Evolutionary conservation across 2,888 invertebrate genomes (phyloP).

Genomic region (Dryobota labecula): DNA sequence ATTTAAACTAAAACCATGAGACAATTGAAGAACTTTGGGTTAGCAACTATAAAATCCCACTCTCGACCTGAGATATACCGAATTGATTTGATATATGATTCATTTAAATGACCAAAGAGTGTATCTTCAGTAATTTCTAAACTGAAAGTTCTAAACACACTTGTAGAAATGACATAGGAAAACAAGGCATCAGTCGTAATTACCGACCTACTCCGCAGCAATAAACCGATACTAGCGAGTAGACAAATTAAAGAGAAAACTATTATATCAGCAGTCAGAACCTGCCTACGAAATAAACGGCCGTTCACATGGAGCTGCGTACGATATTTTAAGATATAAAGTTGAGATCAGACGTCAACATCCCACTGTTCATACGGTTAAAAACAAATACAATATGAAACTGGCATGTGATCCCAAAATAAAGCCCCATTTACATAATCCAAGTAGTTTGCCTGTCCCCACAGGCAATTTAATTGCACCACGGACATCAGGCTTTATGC

Average conservation of each 20-base stretch:
- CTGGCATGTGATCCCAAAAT: not conserved
- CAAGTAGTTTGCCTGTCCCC: not conserved
- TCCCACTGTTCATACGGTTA: too few species aligned
- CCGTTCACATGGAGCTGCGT: not conserved
- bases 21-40: too few species aligned
- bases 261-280: slow-evolving; percentile 38
- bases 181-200: slow-evolving; percentile 20
- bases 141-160: not conserved
- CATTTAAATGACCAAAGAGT: not conserved
- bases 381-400: not conserved
- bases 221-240: slow-evolving; percentile 31
- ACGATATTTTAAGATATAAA: not conserved
- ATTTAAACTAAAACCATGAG: not conserved
- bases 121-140: not conserved
- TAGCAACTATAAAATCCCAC: too few species aligned
- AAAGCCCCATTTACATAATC: not conserved
- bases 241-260: slow-evolving; percentile 49
- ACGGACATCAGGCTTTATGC: not conserved
- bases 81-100: not conserved
- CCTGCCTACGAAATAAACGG: slow-evolving; percentile 39
- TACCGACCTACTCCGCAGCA: slow-evolving; percentile 27
- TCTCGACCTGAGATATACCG: not conserved
- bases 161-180: slow-evolving; percentile 31
- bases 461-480: not conserved
- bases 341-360: not conserved